These are phyloP conservation scores for Notospermus geniculatus DNA, from an alignment of 1,140 invertebrate species.

Conservation along the genomic window DNA sequence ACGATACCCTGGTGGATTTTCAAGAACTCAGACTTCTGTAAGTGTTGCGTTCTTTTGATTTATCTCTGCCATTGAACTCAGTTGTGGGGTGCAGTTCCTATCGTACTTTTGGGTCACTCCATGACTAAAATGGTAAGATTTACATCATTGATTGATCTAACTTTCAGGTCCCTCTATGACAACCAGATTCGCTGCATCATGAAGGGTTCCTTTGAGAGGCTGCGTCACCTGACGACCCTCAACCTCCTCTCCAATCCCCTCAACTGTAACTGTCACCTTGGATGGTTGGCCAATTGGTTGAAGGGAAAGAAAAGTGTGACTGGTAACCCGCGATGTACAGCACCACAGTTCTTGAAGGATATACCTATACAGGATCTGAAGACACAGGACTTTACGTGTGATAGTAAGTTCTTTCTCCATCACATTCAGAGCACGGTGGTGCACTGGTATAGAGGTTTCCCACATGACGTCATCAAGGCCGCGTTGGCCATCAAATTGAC, in stretches of 20 bases:
- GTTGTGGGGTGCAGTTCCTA: too few species aligned
- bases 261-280: conserved; percentile 92
- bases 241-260: conserved; percentile 90
- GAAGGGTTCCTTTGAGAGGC: conserved; percentile 86
- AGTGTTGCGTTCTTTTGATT: conserved; percentile 34
- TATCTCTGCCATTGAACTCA: too few species aligned
- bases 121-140: too few species aligned
- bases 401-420: conserved; percentile 63
- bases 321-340: conserved; percentile 71
- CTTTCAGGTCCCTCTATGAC: conserved; percentile 72
- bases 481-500: too few species aligned
- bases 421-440: too few species aligned
- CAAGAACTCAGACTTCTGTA: conserved; percentile 53
- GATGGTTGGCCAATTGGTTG: conserved; percentile 91
- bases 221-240: conserved; percentile 79
- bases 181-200: conserved; percentile 94
- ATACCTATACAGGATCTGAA: conserved; percentile 79
- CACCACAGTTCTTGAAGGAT: conserved; percentile 75
- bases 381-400: conserved; percentile 85
- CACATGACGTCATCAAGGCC: too few species aligned
- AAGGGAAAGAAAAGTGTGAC: conserved; percentile 67
- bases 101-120: too few species aligned
- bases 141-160: conserved; percentile 17
- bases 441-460: too few species aligned
- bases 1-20: conserved; percentile 56